phyloP scores from a whole-genome alignment of 2,888 invertebrate species.

The Pilophorus perplexus region DNA sequence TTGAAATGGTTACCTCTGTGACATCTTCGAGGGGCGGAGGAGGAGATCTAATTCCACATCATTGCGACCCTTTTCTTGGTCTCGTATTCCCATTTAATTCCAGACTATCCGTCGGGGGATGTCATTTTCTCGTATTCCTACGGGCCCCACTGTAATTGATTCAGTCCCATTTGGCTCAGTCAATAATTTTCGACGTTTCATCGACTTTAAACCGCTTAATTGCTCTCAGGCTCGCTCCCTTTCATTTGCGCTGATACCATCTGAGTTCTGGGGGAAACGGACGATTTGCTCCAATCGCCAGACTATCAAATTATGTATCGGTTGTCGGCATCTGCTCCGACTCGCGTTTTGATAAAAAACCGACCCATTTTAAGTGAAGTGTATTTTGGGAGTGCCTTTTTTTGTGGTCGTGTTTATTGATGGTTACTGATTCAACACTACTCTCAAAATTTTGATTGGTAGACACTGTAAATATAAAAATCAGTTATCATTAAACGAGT shows the following conservation, averaged over 20 bases:
- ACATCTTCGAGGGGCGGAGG: constrained; percentile 23
- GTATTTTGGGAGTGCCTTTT: too few species aligned
- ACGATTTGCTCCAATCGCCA: not conserved
- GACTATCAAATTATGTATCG: too few species aligned
- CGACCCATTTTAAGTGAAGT: too few species aligned
- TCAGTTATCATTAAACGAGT: too few species aligned
- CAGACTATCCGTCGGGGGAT: not conserved
- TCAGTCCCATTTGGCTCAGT: not conserved
- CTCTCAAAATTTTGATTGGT: too few species aligned
- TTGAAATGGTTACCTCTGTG: constrained; percentile 35
- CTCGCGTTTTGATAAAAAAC: too few species aligned
- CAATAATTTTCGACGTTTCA: constrained; percentile 19
- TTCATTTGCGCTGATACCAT: constrained; percentile 18
- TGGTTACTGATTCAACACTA: too few species aligned
- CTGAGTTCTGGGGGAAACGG: not conserved
- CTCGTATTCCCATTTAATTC: constrained; percentile 33
- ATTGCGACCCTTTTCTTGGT: constrained; percentile 26
- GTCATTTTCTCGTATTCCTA: constrained; percentile 27
- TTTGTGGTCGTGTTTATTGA: too few species aligned
- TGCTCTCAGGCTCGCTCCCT: not conserved
- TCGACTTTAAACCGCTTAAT: constrained; percentile 14
- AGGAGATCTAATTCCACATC: constrained; percentile 26
- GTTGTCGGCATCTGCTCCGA: not conserved
- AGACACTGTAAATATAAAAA: too few species aligned
- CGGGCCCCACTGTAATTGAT: constrained; percentile 14